These are phyloP conservation scores for Mesoclemmys tuberculata DNA, from an alignment of 2,113 vertebrate genomes.

Conservation along the genomic window DNA sequence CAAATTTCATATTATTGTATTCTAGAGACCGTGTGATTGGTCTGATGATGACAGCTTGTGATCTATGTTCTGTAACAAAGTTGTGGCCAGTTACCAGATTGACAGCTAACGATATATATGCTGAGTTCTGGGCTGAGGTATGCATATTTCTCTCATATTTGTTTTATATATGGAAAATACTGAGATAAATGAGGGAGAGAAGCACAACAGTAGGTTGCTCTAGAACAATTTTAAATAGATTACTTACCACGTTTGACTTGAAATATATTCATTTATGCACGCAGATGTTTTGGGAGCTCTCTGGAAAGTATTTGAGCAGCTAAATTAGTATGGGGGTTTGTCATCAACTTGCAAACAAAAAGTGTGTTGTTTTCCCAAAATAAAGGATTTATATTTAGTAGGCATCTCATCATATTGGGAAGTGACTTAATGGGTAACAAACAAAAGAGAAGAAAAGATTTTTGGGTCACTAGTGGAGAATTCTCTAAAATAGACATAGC, in stretches of 20 bases:
- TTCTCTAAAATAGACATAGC: not conserved
- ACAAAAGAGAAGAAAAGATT: not conserved
- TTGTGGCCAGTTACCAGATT: constrained; percentile 93
- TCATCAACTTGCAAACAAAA: not conserved
- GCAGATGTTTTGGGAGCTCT: fast-evolving
- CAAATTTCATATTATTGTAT: constrained; percentile 46
- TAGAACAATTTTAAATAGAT: not conserved
- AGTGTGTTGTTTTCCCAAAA: not conserved
- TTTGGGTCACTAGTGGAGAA: not conserved
- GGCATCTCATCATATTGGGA: not conserved
- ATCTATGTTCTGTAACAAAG: constrained; percentile 98
- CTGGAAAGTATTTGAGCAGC: not conserved
- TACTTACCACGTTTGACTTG: not conserved
- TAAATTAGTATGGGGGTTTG: not conserved
- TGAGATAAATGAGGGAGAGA: not conserved
- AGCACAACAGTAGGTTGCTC: not conserved
- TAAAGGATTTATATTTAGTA: not conserved
- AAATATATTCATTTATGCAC: not conserved
- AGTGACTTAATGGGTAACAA: not conserved
- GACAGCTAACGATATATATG: constrained; percentile 97
- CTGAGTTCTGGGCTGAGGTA: constrained; percentile 99
- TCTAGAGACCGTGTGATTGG: constrained; percentile 96
- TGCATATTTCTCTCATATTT: not conserved
- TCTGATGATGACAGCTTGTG: constrained; percentile 99
- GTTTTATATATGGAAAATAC: not conserved